Conservation (phyloP, 2,797 vertebrate genomes). For the Sebastes cheni region DNA sequence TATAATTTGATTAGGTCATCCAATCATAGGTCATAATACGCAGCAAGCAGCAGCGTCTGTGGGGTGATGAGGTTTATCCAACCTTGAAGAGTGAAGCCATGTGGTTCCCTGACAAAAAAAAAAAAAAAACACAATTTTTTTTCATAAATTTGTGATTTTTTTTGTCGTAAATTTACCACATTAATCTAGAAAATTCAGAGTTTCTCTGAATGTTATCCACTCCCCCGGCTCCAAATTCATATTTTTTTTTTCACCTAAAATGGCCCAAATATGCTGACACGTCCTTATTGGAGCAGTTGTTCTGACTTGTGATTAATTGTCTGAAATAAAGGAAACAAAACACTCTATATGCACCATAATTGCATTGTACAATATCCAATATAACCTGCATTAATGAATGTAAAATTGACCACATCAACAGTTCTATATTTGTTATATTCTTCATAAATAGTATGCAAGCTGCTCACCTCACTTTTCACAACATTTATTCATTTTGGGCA, state of each 20-base stretch:
- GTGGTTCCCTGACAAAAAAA: neutral
- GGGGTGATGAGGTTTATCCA: neutral
- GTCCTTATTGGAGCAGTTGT: too few species aligned
- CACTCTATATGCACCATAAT: too few species aligned
- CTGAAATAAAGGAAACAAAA: too few species aligned
- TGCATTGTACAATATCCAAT: neutral
- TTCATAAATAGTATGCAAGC: neutral
- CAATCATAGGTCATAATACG: neutral
- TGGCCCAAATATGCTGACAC: too few species aligned
- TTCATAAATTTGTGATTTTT: neutral
- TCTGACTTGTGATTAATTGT: too few species aligned
- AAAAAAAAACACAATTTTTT: neutral
- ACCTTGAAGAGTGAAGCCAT: neutral
- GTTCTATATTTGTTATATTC: neutral
- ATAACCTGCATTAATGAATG: neutral
- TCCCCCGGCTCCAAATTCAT: too few species aligned
- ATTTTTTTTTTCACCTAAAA: too few species aligned
- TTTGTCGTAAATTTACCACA: neutral
- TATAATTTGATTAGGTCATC: neutral
- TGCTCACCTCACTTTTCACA: neutral
- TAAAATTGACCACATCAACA: neutral
- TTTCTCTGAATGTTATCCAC: too few species aligned
- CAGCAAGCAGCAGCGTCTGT: neutral
- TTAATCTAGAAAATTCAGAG: too few species aligned
- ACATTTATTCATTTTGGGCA: neutral